phyloP scores from a whole-genome alignment of 2,113 vertebrate genomes.

The Lophura nycthemera region DNA sequence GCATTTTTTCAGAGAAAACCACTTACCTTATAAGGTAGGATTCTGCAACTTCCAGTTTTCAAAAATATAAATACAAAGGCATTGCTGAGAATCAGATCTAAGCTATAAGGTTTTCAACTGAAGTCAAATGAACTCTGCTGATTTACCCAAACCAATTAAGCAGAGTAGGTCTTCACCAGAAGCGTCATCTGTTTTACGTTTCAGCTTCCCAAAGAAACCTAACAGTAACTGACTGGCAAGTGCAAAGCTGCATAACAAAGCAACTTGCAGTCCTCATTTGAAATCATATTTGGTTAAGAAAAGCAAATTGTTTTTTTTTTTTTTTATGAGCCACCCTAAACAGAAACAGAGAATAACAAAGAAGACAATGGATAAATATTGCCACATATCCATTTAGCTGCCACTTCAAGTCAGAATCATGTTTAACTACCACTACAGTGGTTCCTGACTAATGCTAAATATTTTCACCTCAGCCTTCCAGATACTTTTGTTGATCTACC shows the following conservation, averaged over 20 bases:
- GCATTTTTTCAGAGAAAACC: not conserved
- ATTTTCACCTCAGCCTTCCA: slow-evolving; percentile 1
- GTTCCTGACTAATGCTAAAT: not conserved
- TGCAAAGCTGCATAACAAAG: not conserved
- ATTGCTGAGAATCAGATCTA: not conserved
- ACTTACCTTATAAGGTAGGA: not conserved
- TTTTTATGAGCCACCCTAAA: not conserved
- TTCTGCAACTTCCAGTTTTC: slow-evolving; percentile 21
- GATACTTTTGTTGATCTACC: not conserved
- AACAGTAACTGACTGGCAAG: not conserved
- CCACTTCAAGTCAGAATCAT: not conserved
- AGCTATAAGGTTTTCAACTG: not conserved
- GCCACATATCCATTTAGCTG: not conserved
- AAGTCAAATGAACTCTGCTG: not conserved
- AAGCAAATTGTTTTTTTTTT: not conserved
- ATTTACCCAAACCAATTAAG: not conserved
- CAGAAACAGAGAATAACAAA: not conserved
- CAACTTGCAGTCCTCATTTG: not conserved
- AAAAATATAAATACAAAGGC: not conserved
- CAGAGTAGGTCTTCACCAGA: not conserved
- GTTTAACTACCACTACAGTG: not conserved
- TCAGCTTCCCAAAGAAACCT: slow-evolving; percentile 15
- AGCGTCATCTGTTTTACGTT: not conserved
- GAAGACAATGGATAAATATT: not conserved
- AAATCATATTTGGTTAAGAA: not conserved